Evolutionary conservation across 2,113 vertebrate genomes (phyloP).

Genomic region (Thryonomys swinderianus): DNA sequence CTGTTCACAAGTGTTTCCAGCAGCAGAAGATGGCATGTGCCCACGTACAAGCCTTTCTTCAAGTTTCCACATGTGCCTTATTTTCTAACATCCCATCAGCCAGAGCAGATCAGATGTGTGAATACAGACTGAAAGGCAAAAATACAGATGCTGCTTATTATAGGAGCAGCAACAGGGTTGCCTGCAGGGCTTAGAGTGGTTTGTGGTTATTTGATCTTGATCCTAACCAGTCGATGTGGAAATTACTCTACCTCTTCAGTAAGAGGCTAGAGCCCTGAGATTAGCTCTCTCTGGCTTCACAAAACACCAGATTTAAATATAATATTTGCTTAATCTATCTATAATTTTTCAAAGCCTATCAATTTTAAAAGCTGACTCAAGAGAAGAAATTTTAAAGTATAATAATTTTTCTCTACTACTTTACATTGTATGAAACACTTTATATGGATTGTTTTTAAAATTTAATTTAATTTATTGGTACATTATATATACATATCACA

Average conservation of each 20-base stretch:
- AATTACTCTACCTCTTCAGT: not conserved
- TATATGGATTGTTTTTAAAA: not conserved
- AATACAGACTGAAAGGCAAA: conserved; percentile 10
- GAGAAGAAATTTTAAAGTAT: conserved; percentile 12
- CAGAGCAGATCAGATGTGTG: not conserved
- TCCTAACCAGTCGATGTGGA: not conserved
- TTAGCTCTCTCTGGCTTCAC: not conserved
- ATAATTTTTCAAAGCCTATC: not conserved
- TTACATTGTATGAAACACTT: not conserved
- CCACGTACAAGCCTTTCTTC: not conserved
- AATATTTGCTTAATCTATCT: not conserved
- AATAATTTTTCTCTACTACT: not conserved
- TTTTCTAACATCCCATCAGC: not conserved
- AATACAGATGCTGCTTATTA: not conserved
- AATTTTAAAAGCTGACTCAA: conserved; percentile 1
- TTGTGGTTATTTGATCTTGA: conserved; percentile 27
- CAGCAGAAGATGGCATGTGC: not conserved
- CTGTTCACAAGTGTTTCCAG: not conserved
- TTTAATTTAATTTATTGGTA: too few relatives aligned
- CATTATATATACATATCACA: too few relatives aligned
- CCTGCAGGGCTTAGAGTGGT: not conserved
- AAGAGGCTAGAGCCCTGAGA: not conserved
- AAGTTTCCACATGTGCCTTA: not conserved
- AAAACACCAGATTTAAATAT: not conserved
- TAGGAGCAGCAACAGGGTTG: not conserved